Base-by-base conservation (phyloP, 2,113 vertebrate genomes). In the Pundamilia nyererei region DNA sequence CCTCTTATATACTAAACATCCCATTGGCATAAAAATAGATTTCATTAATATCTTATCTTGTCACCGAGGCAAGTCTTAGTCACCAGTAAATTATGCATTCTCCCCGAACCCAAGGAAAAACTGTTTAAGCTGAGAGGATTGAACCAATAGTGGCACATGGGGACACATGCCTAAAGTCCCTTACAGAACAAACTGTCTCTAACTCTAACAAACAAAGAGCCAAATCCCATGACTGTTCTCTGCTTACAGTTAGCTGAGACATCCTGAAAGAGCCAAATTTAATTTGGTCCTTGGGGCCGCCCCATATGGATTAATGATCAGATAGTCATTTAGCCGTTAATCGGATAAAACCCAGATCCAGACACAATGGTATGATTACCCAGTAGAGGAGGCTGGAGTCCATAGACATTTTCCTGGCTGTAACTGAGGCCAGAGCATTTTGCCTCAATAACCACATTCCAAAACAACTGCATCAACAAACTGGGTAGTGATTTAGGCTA, bases 301-400 rank as follows among this genome's bases (percentile, higher is more conserved):
- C 87, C 86, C 81, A 13, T 82, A 87, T 56, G 84, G 89, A 93
- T 94, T 94, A 93, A 94, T 93, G 89, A 94, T 94, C 90, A 92
- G 91, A 94, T 95, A 87, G 87, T 90, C 86, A 94, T 93, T 95
- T 93, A 93, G 88, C 86, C 47, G 49, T 83, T 94, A 96, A 95
- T 95, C 94, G 94, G 91, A 94, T 95, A 82, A 95, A 93, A 60
- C 88, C 54, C 80, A 11, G 80, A 94, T 86, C 85, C 85, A 56
- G 89, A 75, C 92, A 87, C 90, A 93, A 83, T 93, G 72, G 85
- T 91, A 82, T 93, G 91, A 95, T 93, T 92, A 91, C 85, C 85
- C 35, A 51, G 81, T 55, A 10, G 70, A 87, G 65, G 55, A 89
- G 84, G 51, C 85, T 58, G 75, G 77, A 54, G 82, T 88, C 87